phyloP scores from a whole-genome alignment of 2,797 vertebrate species.

The Rhadinocentrus ornatus region DNA sequence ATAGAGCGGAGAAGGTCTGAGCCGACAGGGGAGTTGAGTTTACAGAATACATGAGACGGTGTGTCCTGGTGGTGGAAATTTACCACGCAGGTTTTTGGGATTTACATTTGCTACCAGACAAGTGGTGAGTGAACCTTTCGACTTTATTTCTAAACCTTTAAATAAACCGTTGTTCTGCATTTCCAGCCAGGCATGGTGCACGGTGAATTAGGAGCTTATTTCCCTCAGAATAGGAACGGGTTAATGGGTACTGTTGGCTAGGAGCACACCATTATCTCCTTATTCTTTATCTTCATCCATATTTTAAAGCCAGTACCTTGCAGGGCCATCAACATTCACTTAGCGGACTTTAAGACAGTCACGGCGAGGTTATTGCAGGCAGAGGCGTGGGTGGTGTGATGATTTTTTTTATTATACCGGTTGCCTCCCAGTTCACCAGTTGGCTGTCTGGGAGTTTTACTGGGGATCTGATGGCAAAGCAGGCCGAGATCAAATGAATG shows the following conservation, averaged over 20 bases:
- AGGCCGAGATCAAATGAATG: slow-evolving; percentile 10
- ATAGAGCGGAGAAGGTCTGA: slow-evolving; percentile 36
- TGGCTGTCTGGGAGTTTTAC: slow-evolving; percentile 8
- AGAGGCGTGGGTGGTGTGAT: slow-evolving; percentile 17
- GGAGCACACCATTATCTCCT: slow-evolving; percentile 23
- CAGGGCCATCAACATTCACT: slow-evolving; percentile 29
- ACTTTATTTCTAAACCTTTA: slow-evolving; percentile 4
- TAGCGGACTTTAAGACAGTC: slow-evolving; percentile 7
- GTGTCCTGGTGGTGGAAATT: slow-evolving; percentile 42
- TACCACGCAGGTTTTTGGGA: slow-evolving; percentile 16
- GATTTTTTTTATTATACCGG: slow-evolving; percentile 25
- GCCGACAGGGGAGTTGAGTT: slow-evolving; percentile 38
- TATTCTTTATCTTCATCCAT: slow-evolving; percentile 20
- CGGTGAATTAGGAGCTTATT: slow-evolving; percentile 30
- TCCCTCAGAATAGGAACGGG: slow-evolving; percentile 42
- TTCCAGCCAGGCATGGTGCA: slow-evolving; percentile 45
- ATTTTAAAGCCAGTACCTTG: background rate
- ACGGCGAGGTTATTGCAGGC: background rate
- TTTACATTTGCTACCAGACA: slow-evolving; percentile 17
- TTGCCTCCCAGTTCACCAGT: slow-evolving; percentile 33
- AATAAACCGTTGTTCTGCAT: slow-evolving; percentile 13
- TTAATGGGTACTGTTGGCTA: slow-evolving; percentile 43
- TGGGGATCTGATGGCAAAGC: slow-evolving; percentile 2
- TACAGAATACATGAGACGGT: slow-evolving; percentile 50
- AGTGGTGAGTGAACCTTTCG: slow-evolving; percentile 56